These are phyloP conservation scores for Argyra leucocephala DNA, from an alignment of 2,888 invertebrate species.

Conservation along the genomic window DNA sequence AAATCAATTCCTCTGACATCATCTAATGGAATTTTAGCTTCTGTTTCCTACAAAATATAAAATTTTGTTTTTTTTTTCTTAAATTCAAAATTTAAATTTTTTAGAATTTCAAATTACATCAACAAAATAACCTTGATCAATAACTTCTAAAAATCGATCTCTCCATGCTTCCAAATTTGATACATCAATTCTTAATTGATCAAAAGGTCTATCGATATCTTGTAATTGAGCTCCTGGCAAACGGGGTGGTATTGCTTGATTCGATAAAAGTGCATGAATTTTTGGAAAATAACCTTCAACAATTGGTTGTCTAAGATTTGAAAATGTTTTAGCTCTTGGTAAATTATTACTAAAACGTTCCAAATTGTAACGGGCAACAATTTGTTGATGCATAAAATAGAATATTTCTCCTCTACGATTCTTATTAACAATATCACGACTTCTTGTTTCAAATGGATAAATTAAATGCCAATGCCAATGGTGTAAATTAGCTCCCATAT, in stretches of 20 bases:
- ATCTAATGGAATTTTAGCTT: constrained; percentile 28
- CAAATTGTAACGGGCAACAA: constrained; percentile 51
- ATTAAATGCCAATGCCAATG: constrained; percentile 84
- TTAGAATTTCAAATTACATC: constrained; percentile 49
- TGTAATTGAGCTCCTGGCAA: constrained; percentile 49
- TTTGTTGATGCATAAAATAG: constrained; percentile 57
- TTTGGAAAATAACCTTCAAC: constrained; percentile 68
- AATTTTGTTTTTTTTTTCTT: background rate
- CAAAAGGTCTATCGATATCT: constrained; percentile 54
- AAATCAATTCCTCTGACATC: constrained; percentile 56
- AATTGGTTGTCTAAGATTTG: constrained; percentile 56
- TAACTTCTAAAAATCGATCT: constrained; percentile 58
- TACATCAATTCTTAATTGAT: constrained; percentile 43
- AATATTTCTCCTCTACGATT: constrained; percentile 57
- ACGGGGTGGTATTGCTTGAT: constrained; percentile 48
- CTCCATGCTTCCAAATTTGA: constrained; percentile 57
- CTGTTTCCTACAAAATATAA: constrained; percentile 18
- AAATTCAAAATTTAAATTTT: background rate
- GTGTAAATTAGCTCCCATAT: constrained; percentile 68
- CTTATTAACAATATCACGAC: constrained; percentile 52
- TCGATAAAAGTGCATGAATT: constrained; percentile 53
- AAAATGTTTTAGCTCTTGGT: background rate
- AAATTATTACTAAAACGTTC: constrained; percentile 49
- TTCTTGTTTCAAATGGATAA: constrained; percentile 46
- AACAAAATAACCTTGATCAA: constrained; percentile 53